phyloP scores from a whole-genome alignment of 2,888 invertebrate species.

The Lasioglossum marginatum region DNA sequence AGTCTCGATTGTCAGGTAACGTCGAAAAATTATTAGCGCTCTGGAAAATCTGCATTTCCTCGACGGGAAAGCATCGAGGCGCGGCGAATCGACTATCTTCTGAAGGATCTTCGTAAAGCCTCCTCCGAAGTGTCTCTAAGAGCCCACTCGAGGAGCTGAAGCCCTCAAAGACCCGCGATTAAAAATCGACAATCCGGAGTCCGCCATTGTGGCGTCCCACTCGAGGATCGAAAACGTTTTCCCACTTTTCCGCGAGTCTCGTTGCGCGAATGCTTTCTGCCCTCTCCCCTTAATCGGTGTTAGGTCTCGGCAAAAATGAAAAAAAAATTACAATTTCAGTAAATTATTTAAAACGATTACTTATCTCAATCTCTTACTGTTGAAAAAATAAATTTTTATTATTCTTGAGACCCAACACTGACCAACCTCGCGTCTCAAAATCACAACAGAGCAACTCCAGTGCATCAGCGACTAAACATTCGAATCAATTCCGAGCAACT shows the following conservation, averaged over 20 bases:
- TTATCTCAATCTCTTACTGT: background rate
- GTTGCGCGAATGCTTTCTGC: constrained; percentile 21
- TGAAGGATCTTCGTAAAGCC: constrained; percentile 17
- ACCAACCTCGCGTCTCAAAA: background rate
- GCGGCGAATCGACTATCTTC: background rate
- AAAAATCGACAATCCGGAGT: constrained; percentile 13
- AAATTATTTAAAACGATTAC: background rate
- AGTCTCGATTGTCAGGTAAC: background rate
- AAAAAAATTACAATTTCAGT: background rate
- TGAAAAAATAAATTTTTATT: background rate
- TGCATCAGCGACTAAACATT: constrained; percentile 1
- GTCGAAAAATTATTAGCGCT: background rate
- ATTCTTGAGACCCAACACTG: background rate
- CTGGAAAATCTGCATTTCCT: background rate
- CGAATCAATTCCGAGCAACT: constrained; percentile 8
- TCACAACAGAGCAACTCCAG: background rate
- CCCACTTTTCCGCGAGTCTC: constrained; percentile 40
- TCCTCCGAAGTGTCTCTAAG: constrained; percentile 5
- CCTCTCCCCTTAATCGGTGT: background rate
- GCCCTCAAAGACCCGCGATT: constrained; percentile 19
- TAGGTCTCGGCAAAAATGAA: background rate
- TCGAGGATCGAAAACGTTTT: constrained; percentile 42
- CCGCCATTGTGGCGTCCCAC: constrained; percentile 28
- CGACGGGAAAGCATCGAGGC: background rate
- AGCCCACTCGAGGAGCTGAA: constrained; percentile 6